Evolutionary conservation across 2,797 vertebrate species (phyloP), one percentile per base, ranked within the genome.

Genomic region (Carapus acus): DNA sequence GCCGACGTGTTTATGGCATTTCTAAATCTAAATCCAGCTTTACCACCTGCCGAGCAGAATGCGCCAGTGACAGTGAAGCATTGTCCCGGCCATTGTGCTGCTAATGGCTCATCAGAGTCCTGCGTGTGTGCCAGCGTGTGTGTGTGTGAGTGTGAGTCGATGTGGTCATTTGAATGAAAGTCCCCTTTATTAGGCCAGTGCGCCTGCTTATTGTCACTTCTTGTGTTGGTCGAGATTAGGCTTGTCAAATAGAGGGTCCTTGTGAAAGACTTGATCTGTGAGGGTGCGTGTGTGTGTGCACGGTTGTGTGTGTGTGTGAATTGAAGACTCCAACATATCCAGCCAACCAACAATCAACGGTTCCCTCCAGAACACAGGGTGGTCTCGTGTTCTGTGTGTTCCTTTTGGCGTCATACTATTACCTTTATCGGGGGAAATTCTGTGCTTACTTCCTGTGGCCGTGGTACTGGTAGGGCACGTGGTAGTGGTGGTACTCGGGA

Each of bases 61-160:
- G 58, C 59, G 53, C 70, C 56, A 43, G 61, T 36, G 58, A 69
- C 66, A 73, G 63, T 65, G 74, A 45, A 46, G 39, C 60, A 71
- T 79, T 84, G 78, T 84, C 47, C 58, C 23, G 17, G 31, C 53
- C 43, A 72, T 83, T 86, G 80, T 82, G 54, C n/a, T 8, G 43
- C 74, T 84, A 83, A 85, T 82, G 62, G 78, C 55, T 83, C 80
- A 79, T 77, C 69, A 67, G 73, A 76, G 67, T 62, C 57, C 45
- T 76, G 69, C 71, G 67, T 62, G 57, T 27, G 24, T 27, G 24
- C 9, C 5, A 62, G 55, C 51, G 63, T 47, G 57, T 39, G 54
- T 38, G 48, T 44, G 48, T 8, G 58, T 33, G 63, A 43, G 57
- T 39, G 54, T 38, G 48, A 38, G 48, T 8, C 54, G 27, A 65